A percentile compares a stretch with the other conserved stretches of the same genome.
phyloP scores from a whole-genome alignment of 1,140 invertebrate genomes.

The Theocolax elegans region DNA sequence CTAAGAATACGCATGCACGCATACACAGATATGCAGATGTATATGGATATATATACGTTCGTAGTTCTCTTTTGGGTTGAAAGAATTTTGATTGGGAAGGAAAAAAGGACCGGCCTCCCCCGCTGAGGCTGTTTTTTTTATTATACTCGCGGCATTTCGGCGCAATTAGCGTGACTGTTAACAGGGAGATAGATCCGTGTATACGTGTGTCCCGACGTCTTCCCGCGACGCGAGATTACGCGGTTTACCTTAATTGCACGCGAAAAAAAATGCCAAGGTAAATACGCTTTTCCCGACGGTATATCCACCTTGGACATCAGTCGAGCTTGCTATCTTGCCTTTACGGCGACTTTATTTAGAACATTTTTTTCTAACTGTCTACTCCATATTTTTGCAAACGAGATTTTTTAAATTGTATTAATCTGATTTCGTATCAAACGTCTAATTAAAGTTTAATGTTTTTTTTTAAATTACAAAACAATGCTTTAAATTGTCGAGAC shows the following conservation, averaged over 20 bases:
- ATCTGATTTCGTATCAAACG: no score
- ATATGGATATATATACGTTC: no score
- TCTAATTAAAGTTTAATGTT: no score
- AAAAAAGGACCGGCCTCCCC: conserved; percentile 19
- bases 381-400: no score
- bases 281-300: conserved; percentile 2
- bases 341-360: no score
- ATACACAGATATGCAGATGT: no score
- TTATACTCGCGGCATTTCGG: conserved; percentile 35
- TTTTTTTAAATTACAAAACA: no score
- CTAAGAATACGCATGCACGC: background rate
- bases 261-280: background rate
- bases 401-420: no score
- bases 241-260: conserved; percentile 15
- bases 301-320: background rate
- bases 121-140: background rate
- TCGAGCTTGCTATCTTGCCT: no score
- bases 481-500: no score
- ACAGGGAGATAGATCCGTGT: conserved; percentile 39
- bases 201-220: conserved; percentile 29
- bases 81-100: conserved; percentile 40
- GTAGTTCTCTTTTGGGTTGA: background rate
- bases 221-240: conserved; percentile 17
- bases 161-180: conserved; percentile 52
- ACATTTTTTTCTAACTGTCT: no score